Percentiles rank a stretch among this genome's conserved stretches.
Evolutionary conservation across 2,888 invertebrate genomes (phyloP).

Genomic region (Taenaris catops): DNA sequence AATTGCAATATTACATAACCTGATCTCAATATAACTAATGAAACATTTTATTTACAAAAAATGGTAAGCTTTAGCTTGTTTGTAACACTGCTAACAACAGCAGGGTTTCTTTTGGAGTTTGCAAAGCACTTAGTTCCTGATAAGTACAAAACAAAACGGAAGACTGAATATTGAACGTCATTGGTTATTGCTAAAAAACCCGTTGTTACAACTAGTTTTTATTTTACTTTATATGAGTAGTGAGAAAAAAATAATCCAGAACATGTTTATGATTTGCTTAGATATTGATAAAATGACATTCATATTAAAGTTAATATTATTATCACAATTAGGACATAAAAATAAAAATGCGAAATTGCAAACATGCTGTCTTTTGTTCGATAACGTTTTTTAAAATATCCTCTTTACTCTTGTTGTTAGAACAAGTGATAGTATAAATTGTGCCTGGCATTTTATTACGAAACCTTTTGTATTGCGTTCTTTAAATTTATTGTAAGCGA

Average conservation of each 20-base stretch:
- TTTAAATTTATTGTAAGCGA: too few relatives aligned
- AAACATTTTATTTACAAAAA: conserved; percentile 60
- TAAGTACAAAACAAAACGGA: conserved; percentile 71
- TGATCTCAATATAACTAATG: conserved; percentile 55
- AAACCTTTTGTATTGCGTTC: too few relatives aligned
- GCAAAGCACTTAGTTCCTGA: conserved; percentile 60
- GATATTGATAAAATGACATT: too few relatives aligned
- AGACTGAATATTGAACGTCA: conserved; percentile 58
- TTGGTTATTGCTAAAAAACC: conserved; percentile 58
- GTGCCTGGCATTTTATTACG: too few relatives aligned
- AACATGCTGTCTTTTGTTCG: conserved; percentile 2
- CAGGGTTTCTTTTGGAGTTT: conserved; percentile 37
- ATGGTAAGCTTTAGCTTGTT: conserved; percentile 58
- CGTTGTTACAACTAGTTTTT: conserved; percentile 38
- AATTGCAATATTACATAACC: conserved; percentile 71
- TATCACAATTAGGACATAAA: conserved; percentile 2
- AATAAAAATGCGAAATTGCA: conserved; percentile 1
- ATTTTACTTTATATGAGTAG: too few relatives aligned
- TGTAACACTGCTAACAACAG: conserved; percentile 36
- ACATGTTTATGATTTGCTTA: too few relatives aligned
- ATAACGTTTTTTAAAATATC: background rate
- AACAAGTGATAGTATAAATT: too few relatives aligned
- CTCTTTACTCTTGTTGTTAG: too few relatives aligned
- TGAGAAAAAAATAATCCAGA: too few relatives aligned
- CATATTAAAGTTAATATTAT: too few relatives aligned